These are phyloP conservation scores for Ispidina lecontei DNA, from an alignment of 2,797 vertebrate species.

Conservation along the genomic window DNA sequence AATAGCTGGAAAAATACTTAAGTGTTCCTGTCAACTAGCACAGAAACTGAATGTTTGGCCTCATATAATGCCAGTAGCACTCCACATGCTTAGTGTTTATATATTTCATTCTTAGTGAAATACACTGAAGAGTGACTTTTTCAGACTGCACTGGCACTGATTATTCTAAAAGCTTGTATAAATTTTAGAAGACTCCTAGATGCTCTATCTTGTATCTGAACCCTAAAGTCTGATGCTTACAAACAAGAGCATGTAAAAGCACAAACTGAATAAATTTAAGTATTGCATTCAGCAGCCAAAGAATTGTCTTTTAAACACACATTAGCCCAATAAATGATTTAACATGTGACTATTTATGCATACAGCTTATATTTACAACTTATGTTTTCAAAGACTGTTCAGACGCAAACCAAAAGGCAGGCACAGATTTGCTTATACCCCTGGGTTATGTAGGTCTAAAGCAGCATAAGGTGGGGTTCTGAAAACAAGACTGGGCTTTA, in stretches of 20 bases:
- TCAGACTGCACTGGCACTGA: neutral
- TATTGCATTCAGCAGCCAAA: neutral
- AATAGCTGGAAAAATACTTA: neutral
- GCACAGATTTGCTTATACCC: conserved; percentile 4
- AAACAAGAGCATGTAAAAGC: neutral
- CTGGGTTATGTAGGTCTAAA: neutral
- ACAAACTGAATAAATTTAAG: neutral
- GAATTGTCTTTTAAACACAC: neutral
- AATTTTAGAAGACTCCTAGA: conserved; percentile 4
- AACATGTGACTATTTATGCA: neutral
- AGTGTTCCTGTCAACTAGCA: neutral
- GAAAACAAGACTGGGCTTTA: neutral
- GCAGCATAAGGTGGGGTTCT: neutral
- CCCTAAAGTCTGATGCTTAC: neutral
- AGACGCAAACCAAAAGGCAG: neutral
- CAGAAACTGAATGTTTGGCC: neutral
- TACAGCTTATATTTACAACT: neutral
- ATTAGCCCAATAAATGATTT: neutral
- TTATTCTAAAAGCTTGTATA: neutral
- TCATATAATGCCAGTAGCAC: neutral
- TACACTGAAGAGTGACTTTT: neutral
- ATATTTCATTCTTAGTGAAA: neutral
- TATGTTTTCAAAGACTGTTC: conserved; percentile 15
- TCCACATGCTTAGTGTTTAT: neutral
- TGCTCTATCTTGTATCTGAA: neutral